Conservation (phyloP, 1,140 invertebrate genomes). For the Drosophila pseudoobscura region DNA sequence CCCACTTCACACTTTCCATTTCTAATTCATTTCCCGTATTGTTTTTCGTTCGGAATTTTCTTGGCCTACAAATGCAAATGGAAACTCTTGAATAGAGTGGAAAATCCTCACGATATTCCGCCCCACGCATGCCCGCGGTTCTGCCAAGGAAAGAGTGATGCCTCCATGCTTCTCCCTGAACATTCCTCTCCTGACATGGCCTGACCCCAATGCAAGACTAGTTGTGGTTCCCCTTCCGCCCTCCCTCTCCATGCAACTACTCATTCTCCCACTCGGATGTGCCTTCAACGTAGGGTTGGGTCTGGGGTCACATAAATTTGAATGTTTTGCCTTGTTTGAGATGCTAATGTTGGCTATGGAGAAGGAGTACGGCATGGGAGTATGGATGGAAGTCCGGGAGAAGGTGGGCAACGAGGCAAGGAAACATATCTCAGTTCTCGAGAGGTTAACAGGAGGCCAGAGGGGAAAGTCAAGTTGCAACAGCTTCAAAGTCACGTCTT, state of each 20-base stretch:
- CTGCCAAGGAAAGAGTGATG: slow-evolving; percentile 8
- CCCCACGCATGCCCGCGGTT: slow-evolving; percentile 19
- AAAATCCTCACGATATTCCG: slow-evolving; percentile 16
- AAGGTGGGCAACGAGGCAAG: neutral
- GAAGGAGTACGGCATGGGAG: too few species aligned
- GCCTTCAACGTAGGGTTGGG: slow-evolving; percentile 13
- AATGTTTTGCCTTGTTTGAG: slow-evolving; percentile 61
- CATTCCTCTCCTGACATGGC: slow-evolving; percentile 11
- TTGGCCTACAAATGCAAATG: slow-evolving; percentile 55
- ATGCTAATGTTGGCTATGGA: slow-evolving; percentile 49
- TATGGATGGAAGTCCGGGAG: too few species aligned
- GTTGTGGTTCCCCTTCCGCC: slow-evolving; percentile 18
- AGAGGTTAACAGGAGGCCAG: slow-evolving; percentile 16
- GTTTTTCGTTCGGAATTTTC: slow-evolving; percentile 15
- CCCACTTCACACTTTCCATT: slow-evolving; percentile 8
- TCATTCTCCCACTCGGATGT: neutral
- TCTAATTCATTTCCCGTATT: slow-evolving; percentile 17
- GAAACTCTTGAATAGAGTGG: slow-evolving; percentile 12
- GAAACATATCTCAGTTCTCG: slow-evolving; percentile 49
- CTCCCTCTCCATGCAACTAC: neutral
- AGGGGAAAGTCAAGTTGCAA: slow-evolving; percentile 27
- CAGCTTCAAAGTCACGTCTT: slow-evolving; percentile 44
- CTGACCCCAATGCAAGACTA: slow-evolving; percentile 62
- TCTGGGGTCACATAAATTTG: slow-evolving; percentile 55
- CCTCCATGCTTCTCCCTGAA: slow-evolving; percentile 4